phyloP scores from a whole-genome alignment of 53 echinoderm and acorn worm genomes.

The Holothuria scabra region DNA sequence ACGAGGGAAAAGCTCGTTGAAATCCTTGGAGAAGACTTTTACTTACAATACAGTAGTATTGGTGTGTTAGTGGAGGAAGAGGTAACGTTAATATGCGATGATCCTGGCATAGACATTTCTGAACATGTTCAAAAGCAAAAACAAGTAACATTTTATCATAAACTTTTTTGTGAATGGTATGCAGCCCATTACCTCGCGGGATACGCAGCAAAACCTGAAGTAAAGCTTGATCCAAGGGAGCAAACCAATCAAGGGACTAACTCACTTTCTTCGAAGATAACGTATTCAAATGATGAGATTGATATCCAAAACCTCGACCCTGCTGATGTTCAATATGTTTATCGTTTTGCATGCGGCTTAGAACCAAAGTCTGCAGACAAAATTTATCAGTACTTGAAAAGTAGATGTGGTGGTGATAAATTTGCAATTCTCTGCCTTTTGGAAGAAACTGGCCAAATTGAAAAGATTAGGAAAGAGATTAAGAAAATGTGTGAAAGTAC shows the following conservation, averaged over 20 bases:
- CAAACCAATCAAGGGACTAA: neutral
- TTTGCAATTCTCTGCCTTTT: constrained; percentile 14
- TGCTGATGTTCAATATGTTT: neutral
- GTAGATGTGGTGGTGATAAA: neutral
- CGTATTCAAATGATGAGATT: no score
- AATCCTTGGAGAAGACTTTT: neutral
- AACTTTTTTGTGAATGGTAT: constrained; percentile 22
- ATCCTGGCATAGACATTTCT: neutral
- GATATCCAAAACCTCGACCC: neutral
- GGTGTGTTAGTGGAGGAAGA: constrained; percentile 8
- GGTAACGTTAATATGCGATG: no score
- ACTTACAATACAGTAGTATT: neutral
- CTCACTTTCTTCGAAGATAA: no score
- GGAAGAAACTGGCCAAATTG: neutral
- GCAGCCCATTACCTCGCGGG: neutral
- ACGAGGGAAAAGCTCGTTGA: neutral
- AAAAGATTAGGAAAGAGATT: neutral
- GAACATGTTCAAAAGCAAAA: no score
- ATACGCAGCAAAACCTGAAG: neutral
- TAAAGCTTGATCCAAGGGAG: neutral
- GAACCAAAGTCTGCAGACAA: neutral
- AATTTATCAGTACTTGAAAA: neutral
- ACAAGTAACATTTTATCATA: neutral
- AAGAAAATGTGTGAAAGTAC: neutral
- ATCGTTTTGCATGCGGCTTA: constrained; percentile 29